Conservation (phyloP, 1,140 invertebrate genomes). For the Thereuonema tuberculata region DNA sequence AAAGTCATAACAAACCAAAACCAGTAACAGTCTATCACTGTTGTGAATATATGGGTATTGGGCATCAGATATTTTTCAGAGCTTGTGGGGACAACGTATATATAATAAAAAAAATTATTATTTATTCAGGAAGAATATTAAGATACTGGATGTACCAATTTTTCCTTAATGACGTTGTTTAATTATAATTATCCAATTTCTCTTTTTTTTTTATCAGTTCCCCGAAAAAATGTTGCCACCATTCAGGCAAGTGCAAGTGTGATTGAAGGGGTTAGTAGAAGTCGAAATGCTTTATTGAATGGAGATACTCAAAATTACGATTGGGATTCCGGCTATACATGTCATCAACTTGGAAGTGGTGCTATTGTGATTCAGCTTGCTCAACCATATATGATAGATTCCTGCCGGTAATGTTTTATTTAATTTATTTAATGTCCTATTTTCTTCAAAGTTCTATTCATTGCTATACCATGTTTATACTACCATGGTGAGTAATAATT, state of each 20-base stretch:
- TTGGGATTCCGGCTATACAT: slow-evolving; percentile 97
- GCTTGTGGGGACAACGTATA: too few relatives aligned
- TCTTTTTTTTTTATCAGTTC: slow-evolving; percentile 47
- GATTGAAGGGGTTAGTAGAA: slow-evolving; percentile 83
- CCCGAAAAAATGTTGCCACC: slow-evolving; percentile 82
- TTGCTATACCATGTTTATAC: not conserved
- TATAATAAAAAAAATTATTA: not conserved
- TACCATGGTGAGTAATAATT: not conserved
- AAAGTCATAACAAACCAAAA: too few relatives aligned
- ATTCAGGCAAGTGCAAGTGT: slow-evolving; percentile 75
- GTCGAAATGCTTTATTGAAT: slow-evolving; percentile 88
- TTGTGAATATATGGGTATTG: too few relatives aligned
- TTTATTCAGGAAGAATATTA: not conserved
- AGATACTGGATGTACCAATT: too few relatives aligned
- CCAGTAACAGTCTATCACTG: too few relatives aligned
- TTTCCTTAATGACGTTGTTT: not conserved
- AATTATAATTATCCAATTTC: not conserved
- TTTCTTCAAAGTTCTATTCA: not conserved
- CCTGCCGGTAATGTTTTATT: slow-evolving; percentile 53
- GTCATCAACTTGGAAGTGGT: slow-evolving; percentile 93
- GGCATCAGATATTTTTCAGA: too few relatives aligned
- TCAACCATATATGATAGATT: slow-evolving; percentile 86
- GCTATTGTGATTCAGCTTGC: slow-evolving; percentile 87
- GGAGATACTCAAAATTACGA: slow-evolving; percentile 89
- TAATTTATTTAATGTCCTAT: not conserved